Conservation (phyloP, 1,140 invertebrate species). For the Chelonus insularis region DNA sequence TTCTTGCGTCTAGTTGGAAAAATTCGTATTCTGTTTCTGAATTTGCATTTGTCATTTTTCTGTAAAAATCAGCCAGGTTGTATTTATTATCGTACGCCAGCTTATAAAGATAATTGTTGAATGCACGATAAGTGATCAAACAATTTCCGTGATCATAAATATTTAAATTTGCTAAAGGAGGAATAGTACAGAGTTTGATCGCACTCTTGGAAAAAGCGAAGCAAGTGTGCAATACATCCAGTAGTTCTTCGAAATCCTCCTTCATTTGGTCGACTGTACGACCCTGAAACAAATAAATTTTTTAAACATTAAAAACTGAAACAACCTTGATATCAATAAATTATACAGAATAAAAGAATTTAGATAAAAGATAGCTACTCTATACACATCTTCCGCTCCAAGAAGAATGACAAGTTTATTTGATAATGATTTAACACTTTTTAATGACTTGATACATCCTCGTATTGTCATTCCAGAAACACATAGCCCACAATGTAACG, state of each 20-base stretch:
- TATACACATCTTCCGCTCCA: slow-evolving; percentile 35
- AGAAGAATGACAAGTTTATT: slow-evolving; percentile 33
- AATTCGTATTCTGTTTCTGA: not conserved
- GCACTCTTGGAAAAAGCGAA: slow-evolving; percentile 31
- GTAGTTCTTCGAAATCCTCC: slow-evolving; percentile 20
- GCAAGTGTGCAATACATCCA: slow-evolving; percentile 21
- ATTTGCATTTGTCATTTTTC: not conserved
- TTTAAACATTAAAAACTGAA: not conserved
- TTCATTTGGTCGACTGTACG: slow-evolving; percentile 16
- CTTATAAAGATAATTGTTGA: not conserved
- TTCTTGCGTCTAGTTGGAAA: slow-evolving; percentile 15
- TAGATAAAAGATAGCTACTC: no score
- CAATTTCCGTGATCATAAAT: not conserved
- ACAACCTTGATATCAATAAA: no score
- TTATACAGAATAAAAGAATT: no score
- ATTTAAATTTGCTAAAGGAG: slow-evolving; percentile 32
- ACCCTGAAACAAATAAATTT: slow-evolving; percentile 15
- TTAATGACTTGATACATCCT: slow-evolving; percentile 19
- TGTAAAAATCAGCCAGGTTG: not conserved
- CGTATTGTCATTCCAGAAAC: slow-evolving; percentile 35
- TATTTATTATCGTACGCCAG: not conserved
- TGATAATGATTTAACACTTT: slow-evolving; percentile 24
- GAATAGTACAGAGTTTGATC: slow-evolving; percentile 35
- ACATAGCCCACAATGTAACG: slow-evolving; percentile 35
- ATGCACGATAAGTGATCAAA: not conserved